A percentile compares a stretch with the other conserved stretches of the same genome.
Conservation (phyloP, 2,797 vertebrate genomes). For the Rousettus madagascariensis region DNA sequence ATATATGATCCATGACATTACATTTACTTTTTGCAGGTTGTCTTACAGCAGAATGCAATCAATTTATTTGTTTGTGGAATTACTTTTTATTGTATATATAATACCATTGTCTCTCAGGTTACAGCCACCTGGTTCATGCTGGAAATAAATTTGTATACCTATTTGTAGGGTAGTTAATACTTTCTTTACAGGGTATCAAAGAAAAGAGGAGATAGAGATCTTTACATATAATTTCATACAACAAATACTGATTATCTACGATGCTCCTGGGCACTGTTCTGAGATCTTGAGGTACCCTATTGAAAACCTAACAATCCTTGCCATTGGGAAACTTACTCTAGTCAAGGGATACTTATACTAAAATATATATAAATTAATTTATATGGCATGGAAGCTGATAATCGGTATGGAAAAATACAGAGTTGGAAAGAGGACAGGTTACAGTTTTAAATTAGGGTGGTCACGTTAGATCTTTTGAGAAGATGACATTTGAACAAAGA, state of each 20-base stretch:
- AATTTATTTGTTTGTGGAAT: background rate
- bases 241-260: background rate
- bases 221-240: background rate
- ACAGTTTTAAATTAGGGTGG: background rate
- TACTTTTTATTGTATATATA: constrained; percentile 15
- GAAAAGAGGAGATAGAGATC: background rate
- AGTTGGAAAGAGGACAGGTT: background rate
- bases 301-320: background rate
- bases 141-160: background rate
- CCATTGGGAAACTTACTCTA: background rate
- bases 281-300: background rate
- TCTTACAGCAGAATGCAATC: background rate
- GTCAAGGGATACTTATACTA: background rate
- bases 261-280: background rate
- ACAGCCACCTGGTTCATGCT: background rate
- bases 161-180: background rate
- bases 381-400: background rate
- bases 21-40: constrained; percentile 1
- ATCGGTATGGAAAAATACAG: background rate
- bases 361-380: constrained; percentile 26
- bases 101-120: background rate
- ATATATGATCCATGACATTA: background rate
- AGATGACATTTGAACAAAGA: background rate
- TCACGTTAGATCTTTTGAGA: background rate
- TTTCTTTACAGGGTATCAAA: background rate